A percentile compares a stretch with the other conserved stretches of the same genome.
Evolutionary conservation across 2,888 invertebrate genomes (phyloP).

Genomic region (Clepsis dumicolana): DNA sequence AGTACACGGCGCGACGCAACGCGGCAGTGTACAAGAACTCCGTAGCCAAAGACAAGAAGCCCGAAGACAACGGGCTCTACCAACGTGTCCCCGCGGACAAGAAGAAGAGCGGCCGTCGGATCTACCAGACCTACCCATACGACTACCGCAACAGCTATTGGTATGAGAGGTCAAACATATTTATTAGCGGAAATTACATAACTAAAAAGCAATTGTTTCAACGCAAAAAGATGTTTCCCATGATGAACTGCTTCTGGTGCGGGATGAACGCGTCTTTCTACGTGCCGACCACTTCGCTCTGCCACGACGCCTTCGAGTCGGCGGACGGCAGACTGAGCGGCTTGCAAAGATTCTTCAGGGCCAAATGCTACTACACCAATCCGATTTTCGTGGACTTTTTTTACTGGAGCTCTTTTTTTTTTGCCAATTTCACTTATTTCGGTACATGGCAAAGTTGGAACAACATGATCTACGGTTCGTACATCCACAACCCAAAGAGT

Average conservation of each 20-base stretch:
- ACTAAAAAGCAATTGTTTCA: neutral
- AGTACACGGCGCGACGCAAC: neutral
- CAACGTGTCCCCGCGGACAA: too few relatives aligned
- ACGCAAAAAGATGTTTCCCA: neutral
- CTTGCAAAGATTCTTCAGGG: neutral
- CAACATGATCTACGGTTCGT: neutral
- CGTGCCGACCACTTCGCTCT: neutral
- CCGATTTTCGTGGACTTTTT: neutral
- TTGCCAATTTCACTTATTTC: neutral
- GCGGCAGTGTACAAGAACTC: neutral
- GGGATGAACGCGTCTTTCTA: neutral
- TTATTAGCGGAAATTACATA: neutral
- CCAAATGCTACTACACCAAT: neutral
- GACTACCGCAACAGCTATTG: neutral
- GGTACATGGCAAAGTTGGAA: neutral
- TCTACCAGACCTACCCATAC: neutral
- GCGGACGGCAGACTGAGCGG: neutral
- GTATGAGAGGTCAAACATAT: neutral
- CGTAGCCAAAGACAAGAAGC: neutral
- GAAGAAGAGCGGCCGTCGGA: neutral
- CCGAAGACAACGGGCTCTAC: too few relatives aligned
- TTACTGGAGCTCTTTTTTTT: neutral
- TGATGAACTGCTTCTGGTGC: neutral
- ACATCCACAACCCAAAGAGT: neutral
- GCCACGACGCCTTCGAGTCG: neutral